A percentile compares a stretch with the other conserved stretches of the same genome.
Conservation (phyloP, 2,888 invertebrate species). For the Ormyrus labotus region DNA sequence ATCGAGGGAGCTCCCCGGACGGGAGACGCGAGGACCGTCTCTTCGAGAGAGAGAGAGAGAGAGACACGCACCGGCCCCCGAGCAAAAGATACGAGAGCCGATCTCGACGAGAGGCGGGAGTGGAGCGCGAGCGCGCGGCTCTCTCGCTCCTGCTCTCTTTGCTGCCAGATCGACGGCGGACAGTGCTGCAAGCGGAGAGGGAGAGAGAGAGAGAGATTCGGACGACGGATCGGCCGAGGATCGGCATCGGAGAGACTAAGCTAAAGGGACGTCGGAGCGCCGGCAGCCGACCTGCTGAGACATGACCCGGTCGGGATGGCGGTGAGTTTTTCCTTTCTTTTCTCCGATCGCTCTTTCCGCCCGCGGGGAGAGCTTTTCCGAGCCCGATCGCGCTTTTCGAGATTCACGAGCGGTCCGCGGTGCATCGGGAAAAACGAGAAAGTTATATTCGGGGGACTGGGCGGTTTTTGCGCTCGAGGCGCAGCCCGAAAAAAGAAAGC, state of each 20-base stretch:
- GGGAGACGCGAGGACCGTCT: conserved; percentile 64
- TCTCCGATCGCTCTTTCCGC: neutral
- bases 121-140: neutral
- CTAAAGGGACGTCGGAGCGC: conserved; percentile 49
- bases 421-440: no score
- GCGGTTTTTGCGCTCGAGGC: neutral
- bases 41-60: neutral
- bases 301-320: conserved; percentile 73
- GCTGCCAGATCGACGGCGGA: no score
- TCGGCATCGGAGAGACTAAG: conserved; percentile 40
- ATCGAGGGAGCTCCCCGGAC: conserved; percentile 74
- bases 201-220: neutral
- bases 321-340: conserved; percentile 67
- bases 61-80: neutral
- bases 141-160: neutral
- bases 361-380: neutral
- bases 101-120: neutral
- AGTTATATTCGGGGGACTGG: neutral
- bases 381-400: no score
- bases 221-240: neutral
- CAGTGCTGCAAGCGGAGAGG: neutral
- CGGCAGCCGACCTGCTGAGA: conserved; percentile 61
- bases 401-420: no score
- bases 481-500: no score
- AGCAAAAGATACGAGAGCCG: conserved; percentile 54